Evolutionary conservation across 2,113 vertebrate species (phyloP), one percentile per base, ranked within the genome.

Genomic region (Bufo gargarizans): DNA sequence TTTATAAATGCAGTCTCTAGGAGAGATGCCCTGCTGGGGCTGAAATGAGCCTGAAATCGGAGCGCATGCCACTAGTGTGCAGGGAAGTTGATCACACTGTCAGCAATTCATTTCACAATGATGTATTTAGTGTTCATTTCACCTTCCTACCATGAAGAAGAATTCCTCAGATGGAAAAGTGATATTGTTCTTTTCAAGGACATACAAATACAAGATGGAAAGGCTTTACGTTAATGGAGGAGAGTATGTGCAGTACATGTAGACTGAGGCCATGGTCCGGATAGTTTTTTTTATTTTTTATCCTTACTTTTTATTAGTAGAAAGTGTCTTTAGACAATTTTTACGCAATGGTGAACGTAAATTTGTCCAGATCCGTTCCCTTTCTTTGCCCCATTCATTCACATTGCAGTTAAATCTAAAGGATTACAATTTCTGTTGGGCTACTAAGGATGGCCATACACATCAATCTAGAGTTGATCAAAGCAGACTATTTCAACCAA

Each of bases 11-110:
- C 93, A 95, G 94, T 94, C 94, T 95, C 95, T 95, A 95, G 95
- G 95, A 95, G 96, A 96, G 96, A 95, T 95, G 94, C 96, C 97
- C 97, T 97, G 97, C 97, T 98, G 96, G 95, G 97, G 95, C 95
- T 94, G 94, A 97, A 98, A 97, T 97, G 96, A 98, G 97, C 93
- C 96, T 95, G 93, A 96, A 96, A 96, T 96, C 95, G 95, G 95
- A 97, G 96, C 96, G 95, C 95, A 95, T 96, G 95, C 95, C 95
- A 94, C 93, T 91, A 91, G 94, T 94, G 95, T 96, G 96, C 95
- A 94, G 93, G 95, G 95, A 96, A 97, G 97, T 95, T 96, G 95
- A 98, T 97, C 96, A 95, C 93, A 96, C 95, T 97, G 96, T 97
- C 95, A 94, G 96, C 95, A 95, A 94, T 96, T 96, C 95, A 94